Base-by-base conservation (phyloP, 2,797 vertebrate species). In the Melanotaenia maccullochi region DNA sequence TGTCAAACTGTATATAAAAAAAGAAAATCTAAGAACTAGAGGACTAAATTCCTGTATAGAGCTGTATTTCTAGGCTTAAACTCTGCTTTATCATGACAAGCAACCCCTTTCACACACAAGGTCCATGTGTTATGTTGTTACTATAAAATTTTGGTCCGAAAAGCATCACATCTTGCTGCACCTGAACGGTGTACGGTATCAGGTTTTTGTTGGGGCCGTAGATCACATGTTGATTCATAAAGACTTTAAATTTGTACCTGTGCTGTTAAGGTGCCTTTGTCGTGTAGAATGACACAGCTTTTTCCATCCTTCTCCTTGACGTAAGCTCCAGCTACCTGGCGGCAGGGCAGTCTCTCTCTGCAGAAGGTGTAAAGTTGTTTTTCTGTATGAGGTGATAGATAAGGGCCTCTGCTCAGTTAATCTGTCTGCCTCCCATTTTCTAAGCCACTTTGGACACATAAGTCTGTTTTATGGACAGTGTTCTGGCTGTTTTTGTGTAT, bases 361-460 rank as follows among this genome's bases (percentile, higher is more conserved):
- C 60, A 75, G 75, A 82, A 60, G 79, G 66, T 60, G 55, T 73
- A 51, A 82, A 79, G 76, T 86, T 85, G 76, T 89, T 87, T 77
- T 75, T 72, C 73, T 73, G 59, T 79, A 75, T 72, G 59, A 59
- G 28, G 13, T 87, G 89, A 90, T 84, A 62, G 83, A 89, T 85
- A 59, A 82, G 67, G 70, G 71, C 58, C 69, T 57, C 24, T 61
- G 68, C 68, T 80, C 71, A 75, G 65, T 83, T 85, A 78, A 78
- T 56, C 81, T 81, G 74, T 72, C 77, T 84, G 66, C 63, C 74
- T 84, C 2, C 9, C 12, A 30, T 67, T 76, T 71, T 70, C 4
- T 24, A 82, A 81, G 83, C 73, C 82, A 76, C 81, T 89, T 79
- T 76, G 79, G 85, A 85, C 83, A 80, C 85, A 86, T 91, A 84